Base-by-base conservation (phyloP, 2,797 vertebrate genomes). In the Masticophis lateralis region DNA sequence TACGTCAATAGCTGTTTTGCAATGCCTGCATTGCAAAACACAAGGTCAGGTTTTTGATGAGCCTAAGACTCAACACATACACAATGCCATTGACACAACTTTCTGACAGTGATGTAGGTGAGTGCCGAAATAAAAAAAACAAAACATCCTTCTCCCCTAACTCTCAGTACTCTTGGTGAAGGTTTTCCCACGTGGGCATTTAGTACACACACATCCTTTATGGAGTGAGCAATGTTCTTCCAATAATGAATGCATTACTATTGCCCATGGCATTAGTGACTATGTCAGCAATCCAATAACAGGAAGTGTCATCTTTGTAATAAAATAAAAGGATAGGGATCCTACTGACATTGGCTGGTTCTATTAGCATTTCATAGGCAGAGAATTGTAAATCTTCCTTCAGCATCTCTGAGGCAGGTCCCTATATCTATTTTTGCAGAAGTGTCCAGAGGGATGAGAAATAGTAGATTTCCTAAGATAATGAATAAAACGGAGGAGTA, bases 21-120 rank as follows among this genome's bases (percentile, higher is more conserved):
- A 91, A 55, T 53, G 86, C 47, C 55, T 88, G 66, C 47, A 3
- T 93, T 91, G 89, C 92, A 90, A 90, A 83, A 93, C n/a, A 27
- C 18, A 74, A 32, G 28, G 20, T 90, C 16, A 47, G 37, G 22
- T 60, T 27, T 27, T 90, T 16, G 53, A 93, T 90, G 66, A 87
- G 66, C 56, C 4, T 32, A 43, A 37, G 51, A 53, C 37, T 28
- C 25, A 27, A n/a, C 69, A 53, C 32, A 59, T 69, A 22, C 12
- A 51, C 28, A 7, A 43, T 69, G n/a, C 66, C 28, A 47, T 47
- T 47, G 43, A 83, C 20, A 83, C 74, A 83, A 83, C 37, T 83
- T 83, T 22, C 74, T 83, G 20, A 83, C 37, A 47, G 37, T 83
- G 37, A 47, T 83, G 22, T 47, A 47, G 74, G 20, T 10, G 74